These are phyloP conservation scores for Hypothenemus hampei DNA, from an alignment of 1,140 invertebrate species.

Conservation along the genomic window DNA sequence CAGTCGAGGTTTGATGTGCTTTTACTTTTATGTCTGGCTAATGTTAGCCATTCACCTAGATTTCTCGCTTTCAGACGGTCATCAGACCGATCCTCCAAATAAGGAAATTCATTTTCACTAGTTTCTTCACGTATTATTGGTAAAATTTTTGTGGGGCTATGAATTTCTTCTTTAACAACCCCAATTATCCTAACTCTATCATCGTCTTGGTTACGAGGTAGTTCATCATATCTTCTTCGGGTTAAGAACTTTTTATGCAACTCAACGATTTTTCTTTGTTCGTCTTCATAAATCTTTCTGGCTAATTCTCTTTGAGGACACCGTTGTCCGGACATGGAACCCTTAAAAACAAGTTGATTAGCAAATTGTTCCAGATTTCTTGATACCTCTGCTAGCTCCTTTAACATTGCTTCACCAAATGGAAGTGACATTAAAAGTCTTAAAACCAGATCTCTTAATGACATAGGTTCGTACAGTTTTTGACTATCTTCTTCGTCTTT, in stretches of 20 bases:
- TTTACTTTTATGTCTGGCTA: conserved; percentile 44
- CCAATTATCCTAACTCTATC: conserved; percentile 36
- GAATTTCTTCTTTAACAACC: not conserved
- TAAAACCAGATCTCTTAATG: conserved; percentile 55
- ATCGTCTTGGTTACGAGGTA: conserved; percentile 18
- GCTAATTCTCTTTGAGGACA: conserved; percentile 57
- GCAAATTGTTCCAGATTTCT: conserved; percentile 47
- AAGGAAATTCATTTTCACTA: conserved; percentile 23
- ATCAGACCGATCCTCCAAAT: conserved; percentile 13
- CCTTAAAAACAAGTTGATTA: conserved; percentile 20
- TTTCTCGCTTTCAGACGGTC: conserved; percentile 47
- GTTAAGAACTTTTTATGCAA: conserved; percentile 64
- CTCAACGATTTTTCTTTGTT: conserved; percentile 58
- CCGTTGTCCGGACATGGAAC: conserved; percentile 44
- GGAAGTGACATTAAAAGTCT: conserved; percentile 59
- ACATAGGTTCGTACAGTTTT: conserved; percentile 33
- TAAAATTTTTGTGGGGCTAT: conserved; percentile 44
- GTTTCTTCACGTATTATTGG: conserved; percentile 51
- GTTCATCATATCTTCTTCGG: conserved; percentile 52
- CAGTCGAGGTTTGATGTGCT: conserved; percentile 29
- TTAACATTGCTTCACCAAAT: conserved; percentile 58
- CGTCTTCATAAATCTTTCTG: conserved; percentile 48
- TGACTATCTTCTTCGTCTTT: conserved; percentile 38
- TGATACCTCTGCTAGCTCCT: conserved; percentile 61
- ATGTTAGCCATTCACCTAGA: conserved; percentile 51